Percentiles rank a stretch among this genome's conserved stretches.
Conservation (phyloP, 1,140 invertebrate genomes). For the Metaphire vulgaris region DNA sequence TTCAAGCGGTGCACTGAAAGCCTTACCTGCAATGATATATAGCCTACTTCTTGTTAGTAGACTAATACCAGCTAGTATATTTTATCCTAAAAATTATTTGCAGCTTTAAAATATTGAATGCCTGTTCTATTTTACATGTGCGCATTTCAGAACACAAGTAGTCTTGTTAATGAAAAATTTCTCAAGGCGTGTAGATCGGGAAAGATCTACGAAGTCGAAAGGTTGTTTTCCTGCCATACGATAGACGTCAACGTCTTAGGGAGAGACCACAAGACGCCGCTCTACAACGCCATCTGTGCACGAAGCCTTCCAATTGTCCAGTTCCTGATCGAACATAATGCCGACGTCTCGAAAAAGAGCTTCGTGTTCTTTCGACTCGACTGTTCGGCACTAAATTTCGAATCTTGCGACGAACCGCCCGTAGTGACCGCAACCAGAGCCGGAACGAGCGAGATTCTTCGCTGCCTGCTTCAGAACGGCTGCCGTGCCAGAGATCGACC, state of each 20-base stretch:
- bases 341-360: conserved; percentile 22
- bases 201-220: background rate
- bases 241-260: background rate
- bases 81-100: too few species aligned
- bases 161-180: background rate
- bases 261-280: conserved; percentile 13
- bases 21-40: too few species aligned
- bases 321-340: conserved; percentile 23
- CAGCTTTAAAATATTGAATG: too few species aligned
- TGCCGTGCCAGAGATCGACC: conserved; percentile 12
- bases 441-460: conserved; percentile 21
- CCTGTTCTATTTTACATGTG: background rate
- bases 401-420: conserved; percentile 27
- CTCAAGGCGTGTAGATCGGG: background rate
- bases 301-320: conserved; percentile 6
- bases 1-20: too few species aligned
- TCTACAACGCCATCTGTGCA: conserved; percentile 12
- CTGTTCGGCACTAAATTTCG: conserved; percentile 11
- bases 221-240: background rate
- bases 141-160: background rate
- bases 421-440: conserved; percentile 24
- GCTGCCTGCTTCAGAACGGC: conserved; percentile 14
- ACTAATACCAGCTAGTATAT: too few species aligned
- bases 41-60: too few species aligned
- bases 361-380: conserved; percentile 23